Conservation (phyloP, 1,140 invertebrate genomes). For the Eulimnadia texana region DNA sequence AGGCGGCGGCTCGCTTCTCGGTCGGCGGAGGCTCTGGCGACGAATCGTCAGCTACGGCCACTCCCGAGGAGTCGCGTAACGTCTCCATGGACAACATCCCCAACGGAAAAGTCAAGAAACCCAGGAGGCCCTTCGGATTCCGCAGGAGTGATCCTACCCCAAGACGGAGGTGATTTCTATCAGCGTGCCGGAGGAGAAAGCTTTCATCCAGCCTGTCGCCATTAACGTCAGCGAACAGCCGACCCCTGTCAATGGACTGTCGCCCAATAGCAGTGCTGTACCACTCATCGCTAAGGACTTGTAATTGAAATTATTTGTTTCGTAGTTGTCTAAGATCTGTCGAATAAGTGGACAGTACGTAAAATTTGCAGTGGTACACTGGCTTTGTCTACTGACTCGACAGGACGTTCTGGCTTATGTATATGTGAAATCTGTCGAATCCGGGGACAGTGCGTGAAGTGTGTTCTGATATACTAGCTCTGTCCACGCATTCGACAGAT, state of each 20-base stretch:
- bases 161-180: neutral
- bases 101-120: neutral
- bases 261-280: constrained; percentile 56
- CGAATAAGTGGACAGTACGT: no score
- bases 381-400: no score
- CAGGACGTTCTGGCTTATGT: no score
- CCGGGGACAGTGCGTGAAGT: no score
- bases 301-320: no score
- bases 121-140: constrained; percentile 4
- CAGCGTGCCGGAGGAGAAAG: constrained; percentile 2
- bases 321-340: no score
- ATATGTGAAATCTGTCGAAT: no score
- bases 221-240: constrained; percentile 3
- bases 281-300: constrained; percentile 38
- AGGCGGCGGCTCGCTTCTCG: constrained; percentile 10
- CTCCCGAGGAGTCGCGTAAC: constrained; percentile 26
- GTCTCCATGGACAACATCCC: constrained; percentile 18
- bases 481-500: no score
- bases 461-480: no score
- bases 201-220: constrained; percentile 4
- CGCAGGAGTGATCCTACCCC: neutral
- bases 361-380: no score
- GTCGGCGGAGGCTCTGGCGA: constrained; percentile 12
- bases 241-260: constrained; percentile 30
- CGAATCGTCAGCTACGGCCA: constrained; percentile 13